phyloP scores from a whole-genome alignment of 2,797 vertebrate genomes.

The Microhierax caerulescens region DNA sequence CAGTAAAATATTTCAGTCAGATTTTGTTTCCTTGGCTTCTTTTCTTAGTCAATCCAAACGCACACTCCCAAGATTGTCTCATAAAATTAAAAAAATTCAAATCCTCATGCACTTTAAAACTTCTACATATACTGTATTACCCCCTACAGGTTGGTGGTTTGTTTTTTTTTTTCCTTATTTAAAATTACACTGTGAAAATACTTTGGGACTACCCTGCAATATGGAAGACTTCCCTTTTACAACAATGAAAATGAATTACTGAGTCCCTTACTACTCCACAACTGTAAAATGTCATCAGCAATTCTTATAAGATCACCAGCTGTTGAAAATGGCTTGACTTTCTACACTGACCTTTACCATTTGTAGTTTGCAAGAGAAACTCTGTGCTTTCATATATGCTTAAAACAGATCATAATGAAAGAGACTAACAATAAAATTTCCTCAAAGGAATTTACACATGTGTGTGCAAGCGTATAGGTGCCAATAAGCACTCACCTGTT shows the following conservation, averaged over 20 bases:
- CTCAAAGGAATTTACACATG: not conserved
- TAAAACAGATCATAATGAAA: not conserved
- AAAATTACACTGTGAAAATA: not conserved
- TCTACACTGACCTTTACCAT: slow-evolving; percentile 45
- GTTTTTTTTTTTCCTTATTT: not conserved
- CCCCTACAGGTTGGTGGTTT: accelerated
- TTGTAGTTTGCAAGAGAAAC: not conserved
- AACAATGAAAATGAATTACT: slow-evolving; percentile 24
- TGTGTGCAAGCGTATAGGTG: not conserved
- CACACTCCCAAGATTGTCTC: not conserved
- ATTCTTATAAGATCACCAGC: slow-evolving; percentile 50
- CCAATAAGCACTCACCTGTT: not conserved
- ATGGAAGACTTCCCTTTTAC: not conserved
- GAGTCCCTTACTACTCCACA: not conserved
- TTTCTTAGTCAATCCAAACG: not conserved
- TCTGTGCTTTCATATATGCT: not conserved
- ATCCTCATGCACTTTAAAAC: not conserved
- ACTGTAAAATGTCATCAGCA: slow-evolving; percentile 41
- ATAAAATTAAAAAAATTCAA: not conserved
- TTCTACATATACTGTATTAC: not conserved
- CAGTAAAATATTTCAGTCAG: not conserved
- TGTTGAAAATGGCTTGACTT: slow-evolving; percentile 49
- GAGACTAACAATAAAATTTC: not conserved
- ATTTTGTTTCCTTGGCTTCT: not conserved
- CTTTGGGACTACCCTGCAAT: not conserved